Conservation (phyloP, 2,113 vertebrate species). For the Colius striatus region DNA sequence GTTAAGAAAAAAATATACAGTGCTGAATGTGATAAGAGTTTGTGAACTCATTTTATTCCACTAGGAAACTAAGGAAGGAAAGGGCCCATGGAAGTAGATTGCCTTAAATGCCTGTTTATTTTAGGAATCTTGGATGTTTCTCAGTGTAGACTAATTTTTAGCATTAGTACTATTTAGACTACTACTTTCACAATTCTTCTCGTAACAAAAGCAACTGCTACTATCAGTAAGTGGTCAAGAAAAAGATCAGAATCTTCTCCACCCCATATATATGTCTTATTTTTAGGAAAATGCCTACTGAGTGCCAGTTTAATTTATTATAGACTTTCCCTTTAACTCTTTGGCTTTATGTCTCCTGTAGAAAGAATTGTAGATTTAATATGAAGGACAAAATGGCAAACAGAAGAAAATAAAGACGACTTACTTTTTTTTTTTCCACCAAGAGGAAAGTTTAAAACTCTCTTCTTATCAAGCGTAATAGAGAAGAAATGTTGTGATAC, state of each 20-base stretch:
- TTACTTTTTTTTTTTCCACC: slow-evolving; percentile 67
- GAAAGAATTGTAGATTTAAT: slow-evolving; percentile 56
- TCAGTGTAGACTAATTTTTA: background rate
- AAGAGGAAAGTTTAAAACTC: slow-evolving; percentile 66
- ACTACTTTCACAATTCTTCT: background rate
- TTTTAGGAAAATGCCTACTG: background rate
- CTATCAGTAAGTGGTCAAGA: background rate
- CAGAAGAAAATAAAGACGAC: slow-evolving; percentile 65
- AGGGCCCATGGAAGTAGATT: background rate
- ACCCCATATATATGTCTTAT: background rate
- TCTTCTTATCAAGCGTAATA: slow-evolving; percentile 68
- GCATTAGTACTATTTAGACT: background rate
- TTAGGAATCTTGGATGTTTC: background rate
- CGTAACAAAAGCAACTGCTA: background rate
- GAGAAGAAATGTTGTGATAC: slow-evolving; percentile 53
- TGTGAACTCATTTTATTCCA: background rate
- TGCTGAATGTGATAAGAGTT: background rate
- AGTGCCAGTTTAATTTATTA: background rate
- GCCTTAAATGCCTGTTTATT: background rate
- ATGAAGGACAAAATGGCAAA: slow-evolving; percentile 56
- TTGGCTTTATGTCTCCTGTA: slow-evolving; percentile 46
- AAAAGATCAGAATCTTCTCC: background rate
- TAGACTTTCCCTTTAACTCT: background rate
- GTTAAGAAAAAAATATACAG: background rate
- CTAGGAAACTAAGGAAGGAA: background rate